Percentiles rank a stretch among this genome's conserved stretches.
phyloP scores from a whole-genome alignment of 2,888 invertebrate genomes.

The Saturnia pavonia region DNA sequence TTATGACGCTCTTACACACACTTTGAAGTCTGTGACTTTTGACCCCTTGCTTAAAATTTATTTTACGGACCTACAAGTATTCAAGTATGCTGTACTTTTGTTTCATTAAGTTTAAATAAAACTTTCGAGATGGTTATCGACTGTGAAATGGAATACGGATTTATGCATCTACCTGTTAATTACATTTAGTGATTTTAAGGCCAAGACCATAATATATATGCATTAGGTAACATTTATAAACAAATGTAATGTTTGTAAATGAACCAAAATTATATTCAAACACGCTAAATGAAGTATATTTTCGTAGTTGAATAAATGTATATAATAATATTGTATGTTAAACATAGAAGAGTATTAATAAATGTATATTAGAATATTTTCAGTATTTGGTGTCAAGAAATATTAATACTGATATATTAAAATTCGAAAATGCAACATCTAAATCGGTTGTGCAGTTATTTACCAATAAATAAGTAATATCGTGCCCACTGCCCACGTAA shows the following conservation, averaged over 20 bases:
- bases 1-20: constrained; percentile 52
- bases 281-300: neutral
- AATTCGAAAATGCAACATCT: constrained; percentile 16
- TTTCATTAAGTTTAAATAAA: constrained; percentile 33
- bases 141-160: constrained; percentile 33
- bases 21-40: constrained; percentile 50
- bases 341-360: neutral
- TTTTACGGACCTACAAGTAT: constrained; percentile 36
- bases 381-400: constrained; percentile 2
- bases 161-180: constrained; percentile 6
- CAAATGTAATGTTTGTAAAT: neutral
- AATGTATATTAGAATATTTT: constrained; percentile 5
- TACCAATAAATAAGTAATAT: constrained; percentile 38
- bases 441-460: constrained; percentile 19
- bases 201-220: neutral
- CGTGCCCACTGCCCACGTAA: constrained; percentile 65
- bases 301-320: neutral
- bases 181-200: neutral
- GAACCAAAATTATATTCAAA: neutral
- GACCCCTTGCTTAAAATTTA: constrained; percentile 52
- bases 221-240: neutral
- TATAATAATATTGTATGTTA: neutral
- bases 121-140: constrained; percentile 42
- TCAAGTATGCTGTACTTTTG: constrained; percentile 35
- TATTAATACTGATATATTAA: constrained; percentile 10